phyloP scores from a whole-genome alignment of 2,113 vertebrate species.

The Alexandromys fortis region DNA sequence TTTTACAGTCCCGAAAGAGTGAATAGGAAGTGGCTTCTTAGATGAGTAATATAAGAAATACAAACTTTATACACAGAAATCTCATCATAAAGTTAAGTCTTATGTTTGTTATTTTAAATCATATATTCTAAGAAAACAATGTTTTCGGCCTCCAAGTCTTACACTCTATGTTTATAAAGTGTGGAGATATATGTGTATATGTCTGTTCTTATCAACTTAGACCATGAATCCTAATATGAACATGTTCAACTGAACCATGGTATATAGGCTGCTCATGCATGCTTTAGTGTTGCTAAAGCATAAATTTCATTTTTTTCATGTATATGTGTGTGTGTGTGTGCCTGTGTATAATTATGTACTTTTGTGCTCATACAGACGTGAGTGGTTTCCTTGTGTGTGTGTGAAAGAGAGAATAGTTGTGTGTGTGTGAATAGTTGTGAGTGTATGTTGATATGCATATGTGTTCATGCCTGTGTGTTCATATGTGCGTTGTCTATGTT shows the following conservation, averaged over 20 bases:
- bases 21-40: neutral
- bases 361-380: neutral
- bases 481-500: neutral
- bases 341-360: neutral
- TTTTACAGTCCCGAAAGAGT: neutral
- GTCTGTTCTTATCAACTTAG: neutral
- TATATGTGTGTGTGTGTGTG: neutral
- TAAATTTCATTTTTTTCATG: too few relatives aligned
- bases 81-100: neutral
- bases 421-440: neutral
- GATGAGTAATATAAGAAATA: neutral
- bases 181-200: neutral
- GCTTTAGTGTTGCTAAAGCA: too few relatives aligned
- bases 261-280: too few relatives aligned
- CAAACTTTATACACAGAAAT: neutral
- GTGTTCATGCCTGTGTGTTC: too few relatives aligned
- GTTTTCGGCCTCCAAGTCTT: neutral
- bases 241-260: too few relatives aligned
- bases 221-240: too few relatives aligned
- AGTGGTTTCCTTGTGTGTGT: neutral
- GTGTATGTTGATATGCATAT: too few relatives aligned
- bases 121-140: neutral
- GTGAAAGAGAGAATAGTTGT: neutral
- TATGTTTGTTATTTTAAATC: neutral
- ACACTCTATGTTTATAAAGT: slow-evolving; percentile 16